Base-by-base conservation (phyloP, 2,888 invertebrate species). In the Serrognathus titanus region DNA sequence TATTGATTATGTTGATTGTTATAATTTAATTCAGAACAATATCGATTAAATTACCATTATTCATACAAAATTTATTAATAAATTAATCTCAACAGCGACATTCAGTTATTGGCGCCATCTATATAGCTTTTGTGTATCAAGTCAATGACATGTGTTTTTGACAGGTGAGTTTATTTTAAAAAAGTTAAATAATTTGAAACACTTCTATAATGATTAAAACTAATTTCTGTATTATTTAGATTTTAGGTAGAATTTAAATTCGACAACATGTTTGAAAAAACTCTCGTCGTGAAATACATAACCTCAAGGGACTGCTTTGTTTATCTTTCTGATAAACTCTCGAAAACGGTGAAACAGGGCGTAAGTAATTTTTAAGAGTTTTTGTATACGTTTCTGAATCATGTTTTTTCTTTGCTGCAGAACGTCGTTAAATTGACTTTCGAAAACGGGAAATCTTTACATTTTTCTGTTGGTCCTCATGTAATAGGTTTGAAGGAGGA, bases 231-330 rank as follows among this genome's bases (percentile, higher is more conserved):
- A 31, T 31, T 31, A 31, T 4, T 31, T 31, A 6, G 5, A 7
- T 1, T 31, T 31, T 31, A 31, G 24, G 6, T 31, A 31, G 24
- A 31, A 6, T 31, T 31, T 7, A 35, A 7, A 43, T 50, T 36
- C 13, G 37, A 16, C 2, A 66, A 55, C 62, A 82, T 82, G 82
- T 76, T 78, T 58, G 75, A 78, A 58, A 74, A 78, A 70, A 71
- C 73, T 47, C 77, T 83, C 53, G 69, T 64, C 10, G 74, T 83
- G 12, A 77, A 79, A 59, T 80, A 76, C 61, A 65, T 80, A 61
- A 66, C 77, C 56, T 74, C 72, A 35, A 80, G 80, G 65, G 79
- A 77, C 62, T 80, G 79, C 66, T 82, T 82, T 63, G 71, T 78
- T 46, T 76, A 77, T 69, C 64, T 81, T 48, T 76, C 80, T 5